Conservation (phyloP, 2,113 vertebrate species). For the Thomomys bottae region DNA sequence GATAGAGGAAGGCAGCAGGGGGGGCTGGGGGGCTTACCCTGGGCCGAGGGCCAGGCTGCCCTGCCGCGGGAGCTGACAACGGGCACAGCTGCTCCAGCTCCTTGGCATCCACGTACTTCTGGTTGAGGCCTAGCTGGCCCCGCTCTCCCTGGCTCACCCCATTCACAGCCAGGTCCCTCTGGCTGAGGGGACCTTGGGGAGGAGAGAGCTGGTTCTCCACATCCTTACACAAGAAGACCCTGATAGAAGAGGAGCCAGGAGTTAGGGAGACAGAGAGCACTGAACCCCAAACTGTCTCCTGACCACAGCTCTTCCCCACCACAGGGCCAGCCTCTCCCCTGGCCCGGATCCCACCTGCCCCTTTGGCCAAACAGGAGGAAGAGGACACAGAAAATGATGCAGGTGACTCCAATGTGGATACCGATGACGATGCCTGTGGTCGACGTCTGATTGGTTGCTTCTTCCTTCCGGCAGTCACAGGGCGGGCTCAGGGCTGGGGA, state of each 20-base stretch:
- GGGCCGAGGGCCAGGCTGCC: slow-evolving; percentile 79
- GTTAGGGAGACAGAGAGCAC: not conserved
- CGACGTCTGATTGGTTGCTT: slow-evolving; percentile 89
- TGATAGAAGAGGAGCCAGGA: slow-evolving; percentile 66
- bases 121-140: slow-evolving; percentile 80
- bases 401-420: slow-evolving; percentile 97
- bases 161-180: slow-evolving; percentile 85
- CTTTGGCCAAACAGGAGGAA: slow-evolving; percentile 97
- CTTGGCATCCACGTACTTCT: slow-evolving; percentile 88
- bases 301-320: not conserved
- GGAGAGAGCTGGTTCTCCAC: slow-evolving; percentile 91
- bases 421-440: slow-evolving; percentile 95
- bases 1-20: too few relatives aligned
- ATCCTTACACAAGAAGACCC: slow-evolving; percentile 94
- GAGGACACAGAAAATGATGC: slow-evolving; percentile 97
- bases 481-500: slow-evolving; percentile 90
- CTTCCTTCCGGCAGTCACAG: slow-evolving; percentile 93
- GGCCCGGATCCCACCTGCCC: slow-evolving; percentile 88
- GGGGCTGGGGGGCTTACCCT: slow-evolving; percentile 83
- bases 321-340: not conserved
- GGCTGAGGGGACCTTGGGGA: slow-evolving; percentile 88
- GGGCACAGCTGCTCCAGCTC: slow-evolving; percentile 94
- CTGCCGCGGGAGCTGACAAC: slow-evolving; percentile 61
- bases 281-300: not conserved
- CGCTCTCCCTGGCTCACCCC: slow-evolving; percentile 81